Percentiles rank a stretch among this genome's conserved stretches.
These are phyloP conservation scores for Clarias pachynema DNA, from an alignment of 2,797 vertebrate genomes.

Conservation along the genomic window DNA sequence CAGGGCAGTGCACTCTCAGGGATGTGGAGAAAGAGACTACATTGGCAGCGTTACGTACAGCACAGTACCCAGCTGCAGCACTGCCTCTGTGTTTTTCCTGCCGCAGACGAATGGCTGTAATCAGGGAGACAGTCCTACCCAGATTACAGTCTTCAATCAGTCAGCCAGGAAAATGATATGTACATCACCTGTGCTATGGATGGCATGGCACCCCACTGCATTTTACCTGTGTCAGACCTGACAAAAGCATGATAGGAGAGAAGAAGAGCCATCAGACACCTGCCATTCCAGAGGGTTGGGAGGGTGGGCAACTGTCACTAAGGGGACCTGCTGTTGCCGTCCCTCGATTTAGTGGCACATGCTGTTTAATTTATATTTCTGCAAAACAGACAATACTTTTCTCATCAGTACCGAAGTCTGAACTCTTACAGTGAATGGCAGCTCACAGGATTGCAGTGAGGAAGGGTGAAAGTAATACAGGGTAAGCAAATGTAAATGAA, in stretches of 20 bases:
- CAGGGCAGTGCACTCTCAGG: conserved; percentile 49
- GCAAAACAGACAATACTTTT: conserved; percentile 68
- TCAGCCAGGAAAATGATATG: conserved; percentile 84
- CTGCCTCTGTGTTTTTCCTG: conserved; percentile 79
- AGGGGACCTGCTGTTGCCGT: conserved; percentile 73
- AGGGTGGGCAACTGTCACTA: conserved; percentile 65
- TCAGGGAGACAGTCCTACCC: conserved; percentile 81
- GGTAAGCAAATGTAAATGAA: conserved; percentile 49
- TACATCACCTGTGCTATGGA: conserved; percentile 75
- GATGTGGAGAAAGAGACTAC: conserved; percentile 45
- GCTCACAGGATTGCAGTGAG: conserved; percentile 64
- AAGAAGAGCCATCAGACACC: conserved; percentile 75
- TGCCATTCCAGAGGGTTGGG: conserved; percentile 66
- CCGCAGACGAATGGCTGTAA: conserved; percentile 74
- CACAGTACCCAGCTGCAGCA: conserved; percentile 73
- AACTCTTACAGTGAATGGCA: conserved; percentile 60
- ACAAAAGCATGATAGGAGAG: conserved; percentile 76
- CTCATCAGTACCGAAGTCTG: conserved; percentile 61
- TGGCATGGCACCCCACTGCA: conserved; percentile 62
- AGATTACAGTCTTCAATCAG: conserved; percentile 88
- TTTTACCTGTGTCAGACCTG: conserved; percentile 84
- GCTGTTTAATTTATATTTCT: conserved; percentile 78
- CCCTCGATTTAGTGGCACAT: conserved; percentile 67
- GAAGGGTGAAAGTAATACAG: conserved; percentile 56
- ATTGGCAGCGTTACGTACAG: conserved; percentile 63